A percentile compares a stretch with the other conserved stretches of the same genome.
These are phyloP conservation scores for Leptobrachium ailaonicum DNA, from an alignment of 2,113 vertebrate species.

Conservation along the genomic window DNA sequence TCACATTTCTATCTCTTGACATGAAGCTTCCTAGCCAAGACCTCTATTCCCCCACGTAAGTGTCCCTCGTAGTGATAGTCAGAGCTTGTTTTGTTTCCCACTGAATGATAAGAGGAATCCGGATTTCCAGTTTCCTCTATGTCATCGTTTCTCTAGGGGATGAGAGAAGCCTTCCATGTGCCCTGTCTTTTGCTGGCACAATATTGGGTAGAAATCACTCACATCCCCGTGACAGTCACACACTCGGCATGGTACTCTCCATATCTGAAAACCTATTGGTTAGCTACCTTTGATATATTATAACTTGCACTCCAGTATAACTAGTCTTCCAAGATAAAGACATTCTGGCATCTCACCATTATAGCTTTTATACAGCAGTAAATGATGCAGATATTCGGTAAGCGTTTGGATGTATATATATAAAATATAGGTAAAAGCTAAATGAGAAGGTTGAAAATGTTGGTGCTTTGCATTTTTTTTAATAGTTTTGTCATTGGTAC, in stretches of 20 bases:
- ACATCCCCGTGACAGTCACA: conserved; percentile 26
- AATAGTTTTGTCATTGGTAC: too few relatives aligned
- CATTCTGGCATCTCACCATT: too few relatives aligned
- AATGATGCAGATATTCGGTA: too few relatives aligned
- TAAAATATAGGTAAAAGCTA: too few relatives aligned
- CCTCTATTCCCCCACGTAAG: conserved; percentile 5
- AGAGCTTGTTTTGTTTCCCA: conserved; percentile 31
- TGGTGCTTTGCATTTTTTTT: too few relatives aligned
- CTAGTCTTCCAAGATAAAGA: too few relatives aligned
- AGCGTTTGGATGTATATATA: too few relatives aligned
- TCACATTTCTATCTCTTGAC: conserved; percentile 5
- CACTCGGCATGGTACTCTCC: not conserved
- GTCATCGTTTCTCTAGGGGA: conserved; percentile 10
- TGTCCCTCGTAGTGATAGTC: conserved; percentile 7
- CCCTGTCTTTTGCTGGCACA: conserved; percentile 26
- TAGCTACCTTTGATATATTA: not conserved
- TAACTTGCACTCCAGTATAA: too few relatives aligned
- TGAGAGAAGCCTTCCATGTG: conserved; percentile 20
- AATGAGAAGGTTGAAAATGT: too few relatives aligned
- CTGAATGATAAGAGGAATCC: conserved; percentile 30
- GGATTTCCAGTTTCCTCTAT: conserved; percentile 27
- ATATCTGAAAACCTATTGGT: not conserved
- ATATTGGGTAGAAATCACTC: conserved; percentile 9
- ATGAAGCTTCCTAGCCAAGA: conserved; percentile 12
- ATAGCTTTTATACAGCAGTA: too few relatives aligned